A percentile compares a stretch with the other conserved stretches of the same genome.
Conservation (phyloP, 2,888 invertebrate genomes). For the Zaprionus bogoriensis region DNA sequence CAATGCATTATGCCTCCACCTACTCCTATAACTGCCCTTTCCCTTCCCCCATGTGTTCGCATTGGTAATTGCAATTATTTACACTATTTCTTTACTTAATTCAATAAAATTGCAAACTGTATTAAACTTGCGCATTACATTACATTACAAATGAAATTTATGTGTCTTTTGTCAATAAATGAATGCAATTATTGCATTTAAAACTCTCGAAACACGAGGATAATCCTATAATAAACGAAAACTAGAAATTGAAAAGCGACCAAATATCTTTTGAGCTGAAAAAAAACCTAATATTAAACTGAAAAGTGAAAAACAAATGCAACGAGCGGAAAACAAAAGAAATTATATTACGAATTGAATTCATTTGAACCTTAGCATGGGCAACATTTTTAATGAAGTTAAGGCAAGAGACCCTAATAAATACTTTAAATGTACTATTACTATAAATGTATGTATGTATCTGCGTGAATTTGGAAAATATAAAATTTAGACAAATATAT, state of each 20-base stretch:
- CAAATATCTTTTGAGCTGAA: constrained; percentile 51
- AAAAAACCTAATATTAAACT: constrained; percentile 11
- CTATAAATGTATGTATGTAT: constrained; percentile 24
- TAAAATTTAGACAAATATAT: constrained; percentile 10
- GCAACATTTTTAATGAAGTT: constrained; percentile 25
- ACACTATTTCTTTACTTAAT: constrained; percentile 22
- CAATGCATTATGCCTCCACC: constrained; percentile 19
- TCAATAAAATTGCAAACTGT: constrained; percentile 62
- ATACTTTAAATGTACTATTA: constrained; percentile 31
- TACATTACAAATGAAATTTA: constrained; percentile 28
- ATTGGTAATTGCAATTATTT: constrained; percentile 25
- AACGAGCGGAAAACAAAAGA: constrained; percentile 23
- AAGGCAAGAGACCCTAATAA: constrained; percentile 14
- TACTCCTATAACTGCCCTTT: too few relatives aligned
- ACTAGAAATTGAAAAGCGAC: constrained; percentile 28
- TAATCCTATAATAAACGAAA: constrained; percentile 5
- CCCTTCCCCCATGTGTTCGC: constrained; percentile 37
- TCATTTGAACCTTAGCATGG: constrained; percentile 10
- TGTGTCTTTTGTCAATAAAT: constrained; percentile 48
- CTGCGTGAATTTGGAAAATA: constrained; percentile 5
- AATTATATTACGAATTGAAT: constrained; percentile 27
- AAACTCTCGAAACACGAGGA: constrained; percentile 19
- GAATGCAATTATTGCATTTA: constrained; percentile 35
- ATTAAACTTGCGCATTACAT: constrained; percentile 64
- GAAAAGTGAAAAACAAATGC: constrained; percentile 10